A percentile compares a stretch with the other conserved stretches of the same genome.
Conservation (phyloP, 2,888 invertebrate species). For the Neoascia interrupta region DNA sequence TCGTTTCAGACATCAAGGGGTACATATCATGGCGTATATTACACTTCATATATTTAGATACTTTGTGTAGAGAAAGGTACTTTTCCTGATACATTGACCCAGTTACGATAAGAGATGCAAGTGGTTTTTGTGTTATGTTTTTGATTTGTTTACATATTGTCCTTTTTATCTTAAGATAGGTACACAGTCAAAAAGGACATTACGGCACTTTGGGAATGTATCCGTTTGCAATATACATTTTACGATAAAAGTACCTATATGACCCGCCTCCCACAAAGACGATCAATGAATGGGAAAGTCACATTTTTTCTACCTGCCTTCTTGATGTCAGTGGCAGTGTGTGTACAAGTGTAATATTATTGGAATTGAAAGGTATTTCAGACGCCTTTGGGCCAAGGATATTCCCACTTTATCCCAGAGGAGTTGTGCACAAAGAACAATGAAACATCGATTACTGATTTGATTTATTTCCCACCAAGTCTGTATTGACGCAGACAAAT, state of each 20-base stretch:
- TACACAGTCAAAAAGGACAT: not conserved
- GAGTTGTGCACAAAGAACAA: too few species aligned
- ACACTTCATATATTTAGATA: not conserved
- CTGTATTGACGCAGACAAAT: too few species aligned
- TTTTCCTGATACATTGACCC: slow-evolving; percentile 47
- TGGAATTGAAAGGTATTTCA: not conserved
- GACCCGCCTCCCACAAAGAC: not conserved
- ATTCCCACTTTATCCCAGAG: too few species aligned
- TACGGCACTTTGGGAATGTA: not conserved
- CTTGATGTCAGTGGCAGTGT: not conserved
- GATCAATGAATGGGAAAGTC: not conserved
- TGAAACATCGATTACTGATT: too few species aligned
- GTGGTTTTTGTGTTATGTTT: slow-evolving; percentile 37
- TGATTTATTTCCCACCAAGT: too few species aligned
- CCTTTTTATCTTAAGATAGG: too few species aligned
- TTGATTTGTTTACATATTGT: slow-evolving; percentile 42
- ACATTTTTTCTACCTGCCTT: not conserved
- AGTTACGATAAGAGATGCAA: slow-evolving; percentile 8
- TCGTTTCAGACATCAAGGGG: slow-evolving; percentile 46
- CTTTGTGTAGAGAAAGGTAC: slow-evolving; percentile 1
- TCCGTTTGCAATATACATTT: too few species aligned
- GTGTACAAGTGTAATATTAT: not conserved
- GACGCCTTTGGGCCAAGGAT: too few species aligned
- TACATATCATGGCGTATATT: slow-evolving; percentile 6
- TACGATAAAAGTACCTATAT: too few species aligned